A percentile compares a stretch with the other conserved stretches of the same genome.
These are phyloP conservation scores for Epizoanthus stellaris DNA, from an alignment of 92 coral and sea anemone genomes.

Conservation along the genomic window DNA sequence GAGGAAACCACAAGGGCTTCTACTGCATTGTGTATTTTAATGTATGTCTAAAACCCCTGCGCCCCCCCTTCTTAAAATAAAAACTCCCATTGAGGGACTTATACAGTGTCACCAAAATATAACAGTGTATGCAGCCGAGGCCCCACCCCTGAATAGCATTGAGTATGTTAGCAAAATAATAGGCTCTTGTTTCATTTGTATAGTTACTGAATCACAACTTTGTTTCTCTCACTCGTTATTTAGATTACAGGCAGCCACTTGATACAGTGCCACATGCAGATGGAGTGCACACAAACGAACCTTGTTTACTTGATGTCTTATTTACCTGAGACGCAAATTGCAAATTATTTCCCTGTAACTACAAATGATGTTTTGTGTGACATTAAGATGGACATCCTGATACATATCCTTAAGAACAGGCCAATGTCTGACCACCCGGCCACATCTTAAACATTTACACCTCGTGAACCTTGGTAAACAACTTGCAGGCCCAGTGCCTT, in stretches of 20 bases:
- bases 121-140: too few species aligned
- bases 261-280: conserved; percentile 51
- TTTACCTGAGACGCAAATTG: conserved; percentile 33
- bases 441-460: conserved; percentile 43
- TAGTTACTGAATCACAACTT: too few species aligned
- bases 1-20: too few species aligned
- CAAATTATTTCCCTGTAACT: conserved; percentile 50
- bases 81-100: too few species aligned
- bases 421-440: conserved; percentile 42
- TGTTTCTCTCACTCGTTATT: background rate
- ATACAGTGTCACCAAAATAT: too few species aligned
- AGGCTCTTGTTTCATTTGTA: too few species aligned
- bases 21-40: too few species aligned
- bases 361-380: conserved; percentile 41
- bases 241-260: conserved; percentile 60
- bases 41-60: too few species aligned
- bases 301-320: conserved; percentile 45
- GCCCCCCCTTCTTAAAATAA: too few species aligned
- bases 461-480: conserved; percentile 53
- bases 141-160: too few species aligned
- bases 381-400: conserved; percentile 49
- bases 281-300: conserved; percentile 56
- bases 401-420: conserved; percentile 53
- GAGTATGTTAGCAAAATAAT: too few species aligned
- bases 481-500: conserved; percentile 40